Base-by-base conservation (phyloP, 2,888 invertebrate species). In the Clivina fossor region DNA sequence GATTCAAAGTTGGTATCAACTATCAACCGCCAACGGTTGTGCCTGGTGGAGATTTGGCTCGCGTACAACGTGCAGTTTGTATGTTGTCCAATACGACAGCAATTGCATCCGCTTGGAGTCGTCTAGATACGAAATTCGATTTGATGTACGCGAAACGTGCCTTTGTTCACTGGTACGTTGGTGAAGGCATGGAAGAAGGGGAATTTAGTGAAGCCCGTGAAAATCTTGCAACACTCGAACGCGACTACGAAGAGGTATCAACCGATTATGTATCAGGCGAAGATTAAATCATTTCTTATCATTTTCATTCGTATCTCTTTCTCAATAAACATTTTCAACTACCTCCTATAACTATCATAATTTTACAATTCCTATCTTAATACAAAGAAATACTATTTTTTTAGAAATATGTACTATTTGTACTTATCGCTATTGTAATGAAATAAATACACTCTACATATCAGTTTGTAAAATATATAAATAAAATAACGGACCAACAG, bases 61-160 rank as follows among this genome's bases (percentile, higher is more conserved):
- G 84, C 68, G 88, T 91, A 47, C 85, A 88, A 64, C 82, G 93
- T 61, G 93, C 93, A 28, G 90, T 91, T 20, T 94, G 93, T 69
- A 93, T 94, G 88, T 77, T 83, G 69, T 91, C 82, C 68, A 95
- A 95, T 75, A 94, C 93, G 4, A 95, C 93, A 13, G 92, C 93
- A 63, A 92, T 93, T 67, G 86, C 88, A 9, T 87, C 90, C 67
- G 93, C 93, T 44, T 94, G 93, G 88, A 85, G 86, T 61, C 88
- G 91, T 69, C 81, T 96, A 56, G 88, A 93, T 76, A 88, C 87
- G 75, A 97, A 96, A 76, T 94, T 95, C 73, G 95, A 96, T 76
- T 80, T 95, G 67, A 93, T 94, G 92, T 94, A 87, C 76, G 85
- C 88, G 62, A 93, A 93, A 77, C 78, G 90, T 58, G 96, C 96